Percentiles rank a stretch among this genome's conserved stretches.
Conservation (phyloP, 2,888 invertebrate genomes). For the Drosophila birchii region DNA sequence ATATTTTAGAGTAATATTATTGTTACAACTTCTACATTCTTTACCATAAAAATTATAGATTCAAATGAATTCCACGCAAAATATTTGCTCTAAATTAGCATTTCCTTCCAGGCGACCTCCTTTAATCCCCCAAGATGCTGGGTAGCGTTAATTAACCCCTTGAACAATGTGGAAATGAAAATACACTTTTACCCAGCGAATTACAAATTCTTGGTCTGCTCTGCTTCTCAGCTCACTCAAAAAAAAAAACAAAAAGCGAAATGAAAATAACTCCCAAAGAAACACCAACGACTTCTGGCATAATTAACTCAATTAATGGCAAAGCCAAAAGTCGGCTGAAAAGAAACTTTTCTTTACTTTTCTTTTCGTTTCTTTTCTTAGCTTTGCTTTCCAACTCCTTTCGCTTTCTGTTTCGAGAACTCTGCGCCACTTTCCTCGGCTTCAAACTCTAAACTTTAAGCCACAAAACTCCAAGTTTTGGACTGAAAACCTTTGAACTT, state of each 20-base stretch:
- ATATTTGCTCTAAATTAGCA: conserved; percentile 16
- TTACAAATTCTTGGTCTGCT: conserved; percentile 39
- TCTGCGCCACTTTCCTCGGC: conserved; percentile 38
- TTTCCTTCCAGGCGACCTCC: neutral
- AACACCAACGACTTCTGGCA: conserved; percentile 37
- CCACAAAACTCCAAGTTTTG: conserved; percentile 1
- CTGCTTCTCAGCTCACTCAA: conserved; percentile 8
- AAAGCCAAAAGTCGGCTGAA: conserved; percentile 17
- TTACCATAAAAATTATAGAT: neutral
- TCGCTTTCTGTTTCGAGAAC: conserved; percentile 26
- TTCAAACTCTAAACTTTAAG: conserved; percentile 5
- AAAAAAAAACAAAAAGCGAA: neutral
- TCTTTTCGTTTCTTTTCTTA: neutral
- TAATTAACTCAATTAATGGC: conserved; percentile 48
- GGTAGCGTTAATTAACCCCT: conserved; percentile 17
- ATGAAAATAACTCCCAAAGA: conserved; percentile 20
- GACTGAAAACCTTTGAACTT: conserved; percentile 30
- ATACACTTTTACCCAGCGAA: conserved; percentile 20
- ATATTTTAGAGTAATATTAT: too few species aligned
- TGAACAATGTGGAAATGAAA: conserved; percentile 10
- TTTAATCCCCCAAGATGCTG: neutral
- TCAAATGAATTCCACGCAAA: neutral
- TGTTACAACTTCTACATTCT: too few species aligned
- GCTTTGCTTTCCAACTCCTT: conserved; percentile 10
- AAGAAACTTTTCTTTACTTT: conserved; percentile 38